Percentiles rank a stretch among this genome's conserved stretches.
These are phyloP conservation scores for Teleopsis dalmanni DNA, from an alignment of 1,140 invertebrate species.

Conservation along the genomic window DNA sequence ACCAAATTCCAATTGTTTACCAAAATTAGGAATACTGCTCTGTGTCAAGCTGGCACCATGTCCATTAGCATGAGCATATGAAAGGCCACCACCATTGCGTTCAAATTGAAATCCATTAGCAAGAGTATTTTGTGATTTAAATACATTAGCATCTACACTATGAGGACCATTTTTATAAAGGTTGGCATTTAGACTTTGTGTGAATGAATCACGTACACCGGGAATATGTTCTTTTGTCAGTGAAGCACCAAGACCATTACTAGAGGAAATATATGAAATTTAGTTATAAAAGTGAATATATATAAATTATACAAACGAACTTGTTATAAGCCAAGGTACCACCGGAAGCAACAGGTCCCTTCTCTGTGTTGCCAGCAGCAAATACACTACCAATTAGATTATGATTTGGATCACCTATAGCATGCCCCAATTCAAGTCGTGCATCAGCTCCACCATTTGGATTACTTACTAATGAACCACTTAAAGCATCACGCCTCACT, in stretches of 20 bases:
- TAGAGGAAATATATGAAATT: constrained; percentile 3
- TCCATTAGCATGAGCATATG: constrained; percentile 31
- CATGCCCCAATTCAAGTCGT: constrained; percentile 20
- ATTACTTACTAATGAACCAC: constrained; percentile 27
- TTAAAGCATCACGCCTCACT: constrained; percentile 17
- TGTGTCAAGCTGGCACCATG: constrained; percentile 30
- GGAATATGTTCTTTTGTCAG: constrained; percentile 24
- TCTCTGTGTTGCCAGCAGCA: constrained; percentile 26
- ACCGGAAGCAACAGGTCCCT: constrained; percentile 17
- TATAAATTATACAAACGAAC: constrained; percentile 16
- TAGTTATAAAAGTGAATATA: not conserved
- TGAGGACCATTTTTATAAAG: constrained; percentile 31
- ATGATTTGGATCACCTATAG: constrained; percentile 28
- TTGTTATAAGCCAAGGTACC: constrained; percentile 25
- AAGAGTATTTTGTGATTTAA: constrained; percentile 31
- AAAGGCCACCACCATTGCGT: constrained; percentile 29
- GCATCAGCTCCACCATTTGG: constrained; percentile 32
- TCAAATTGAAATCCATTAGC: constrained; percentile 34
- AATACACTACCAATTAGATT: constrained; percentile 29
- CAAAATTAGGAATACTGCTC: constrained; percentile 34
- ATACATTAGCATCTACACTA: constrained; percentile 32
- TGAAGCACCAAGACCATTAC: constrained; percentile 22
- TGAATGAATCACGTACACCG: constrained; percentile 21
- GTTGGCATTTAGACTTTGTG: constrained; percentile 23
- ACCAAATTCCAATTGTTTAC: constrained; percentile 25